phyloP scores from a whole-genome alignment of 2,888 invertebrate genomes.

The Clistopyga incitator region DNA sequence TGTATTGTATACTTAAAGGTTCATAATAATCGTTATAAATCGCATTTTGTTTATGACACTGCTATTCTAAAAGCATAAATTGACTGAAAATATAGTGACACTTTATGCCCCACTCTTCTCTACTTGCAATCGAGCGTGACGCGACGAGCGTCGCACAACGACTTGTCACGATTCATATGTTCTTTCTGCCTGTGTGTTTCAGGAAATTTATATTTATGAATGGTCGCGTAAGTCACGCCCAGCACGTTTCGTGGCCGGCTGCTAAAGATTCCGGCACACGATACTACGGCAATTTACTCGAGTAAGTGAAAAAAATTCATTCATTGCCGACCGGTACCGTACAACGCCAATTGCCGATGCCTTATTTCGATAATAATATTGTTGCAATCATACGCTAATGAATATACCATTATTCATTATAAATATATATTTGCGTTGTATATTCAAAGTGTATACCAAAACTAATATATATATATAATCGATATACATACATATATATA shows the following conservation, averaged over 20 bases:
- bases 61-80: too few species aligned
- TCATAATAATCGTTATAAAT: too few species aligned
- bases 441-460: too few species aligned
- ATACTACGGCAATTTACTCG: slow-evolving; percentile 12
- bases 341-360: slow-evolving; percentile 1
- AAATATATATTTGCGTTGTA: too few species aligned
- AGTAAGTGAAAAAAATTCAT: slow-evolving; percentile 48
- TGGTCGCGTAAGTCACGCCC: slow-evolving; percentile 44
- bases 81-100: neutral
- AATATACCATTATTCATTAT: neutral
- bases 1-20: too few species aligned
- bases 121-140: slow-evolving; percentile 18
- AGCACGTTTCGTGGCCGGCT: slow-evolving; percentile 52
- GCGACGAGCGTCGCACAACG: neutral
- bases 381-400: neutral
- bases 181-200: slow-evolving; percentile 13
- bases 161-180: slow-evolving; percentile 33
- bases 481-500: too few species aligned
- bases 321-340: slow-evolving; percentile 38
- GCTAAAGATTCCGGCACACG: slow-evolving; percentile 50
- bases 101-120: neutral
- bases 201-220: slow-evolving; percentile 62
- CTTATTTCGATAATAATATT: slow-evolving; percentile 2
- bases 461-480: too few species aligned
- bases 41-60: too few species aligned